Evolutionary conservation across 1,140 invertebrate species (phyloP).

Genomic region (Polypedilum pembai): DNA sequence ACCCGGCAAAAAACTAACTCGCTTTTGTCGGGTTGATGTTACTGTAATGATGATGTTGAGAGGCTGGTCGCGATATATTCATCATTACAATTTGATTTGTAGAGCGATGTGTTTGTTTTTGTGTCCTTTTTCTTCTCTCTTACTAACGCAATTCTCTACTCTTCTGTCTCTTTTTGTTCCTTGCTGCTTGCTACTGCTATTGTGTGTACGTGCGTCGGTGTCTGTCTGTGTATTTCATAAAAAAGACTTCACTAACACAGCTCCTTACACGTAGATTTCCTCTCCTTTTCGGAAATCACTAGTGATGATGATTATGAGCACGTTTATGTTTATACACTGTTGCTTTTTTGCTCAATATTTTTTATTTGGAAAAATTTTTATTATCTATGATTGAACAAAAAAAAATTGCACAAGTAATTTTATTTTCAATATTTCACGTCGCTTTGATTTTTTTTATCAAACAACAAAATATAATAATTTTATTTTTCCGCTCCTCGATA

Average conservation of each 20-base stretch:
- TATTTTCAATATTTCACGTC: too few relatives aligned
- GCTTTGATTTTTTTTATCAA: too few relatives aligned
- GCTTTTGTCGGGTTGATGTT: constrained; percentile 26
- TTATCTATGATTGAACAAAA: background rate
- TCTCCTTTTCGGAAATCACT: background rate
- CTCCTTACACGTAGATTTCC: background rate
- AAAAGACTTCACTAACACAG: background rate
- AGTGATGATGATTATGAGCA: too few relatives aligned
- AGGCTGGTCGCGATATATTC: constrained; percentile 23
- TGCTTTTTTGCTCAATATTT: background rate
- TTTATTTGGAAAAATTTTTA: background rate
- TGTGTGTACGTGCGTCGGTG: background rate
- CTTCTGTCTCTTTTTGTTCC: constrained; percentile 15
- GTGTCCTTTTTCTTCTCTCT: background rate
- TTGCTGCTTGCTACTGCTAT: background rate
- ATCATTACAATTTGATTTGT: constrained; percentile 21
- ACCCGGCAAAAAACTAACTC: constrained; percentile 22
- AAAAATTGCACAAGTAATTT: background rate
- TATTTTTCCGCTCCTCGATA: background rate
- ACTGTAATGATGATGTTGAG: constrained; percentile 23
- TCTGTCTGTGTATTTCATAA: background rate
- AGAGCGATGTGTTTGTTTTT: constrained; percentile 12
- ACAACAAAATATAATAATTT: too few relatives aligned
- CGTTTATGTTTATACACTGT: background rate
- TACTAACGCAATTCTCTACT: background rate